Percentiles rank a stretch among this genome's conserved stretches.
Evolutionary conservation across 2,888 invertebrate genomes (phyloP).

Genomic region (Empis livida): DNA sequence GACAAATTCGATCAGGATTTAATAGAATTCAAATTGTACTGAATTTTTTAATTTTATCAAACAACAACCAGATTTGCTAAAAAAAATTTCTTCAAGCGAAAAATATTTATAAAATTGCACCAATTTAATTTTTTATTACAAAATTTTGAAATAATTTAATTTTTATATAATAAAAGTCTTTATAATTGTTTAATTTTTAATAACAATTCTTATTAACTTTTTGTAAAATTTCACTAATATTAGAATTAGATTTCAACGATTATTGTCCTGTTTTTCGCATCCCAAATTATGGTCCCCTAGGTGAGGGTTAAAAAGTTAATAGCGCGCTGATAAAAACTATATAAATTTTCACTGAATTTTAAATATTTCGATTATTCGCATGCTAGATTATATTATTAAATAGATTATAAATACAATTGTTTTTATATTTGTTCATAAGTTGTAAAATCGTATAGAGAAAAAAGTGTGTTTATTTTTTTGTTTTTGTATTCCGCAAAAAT

Average conservation of each 20-base stretch:
- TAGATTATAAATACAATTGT: too few relatives aligned
- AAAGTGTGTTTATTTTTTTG: too few relatives aligned
- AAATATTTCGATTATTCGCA: too few relatives aligned
- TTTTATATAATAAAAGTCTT: background rate
- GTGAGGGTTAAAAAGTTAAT: too few relatives aligned
- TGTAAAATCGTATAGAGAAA: too few relatives aligned
- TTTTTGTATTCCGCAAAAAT: too few relatives aligned
- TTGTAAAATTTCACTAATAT: background rate
- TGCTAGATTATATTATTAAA: too few relatives aligned
- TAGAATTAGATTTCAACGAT: background rate
- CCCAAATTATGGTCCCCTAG: background rate
- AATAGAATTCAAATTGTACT: background rate
- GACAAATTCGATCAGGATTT: background rate
- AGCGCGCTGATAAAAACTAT: too few relatives aligned
- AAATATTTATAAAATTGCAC: background rate
- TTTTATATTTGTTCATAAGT: too few relatives aligned
- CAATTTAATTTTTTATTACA: background rate
- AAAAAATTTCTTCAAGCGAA: background rate
- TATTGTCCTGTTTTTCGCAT: background rate
- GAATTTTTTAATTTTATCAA: background rate
- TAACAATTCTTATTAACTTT: background rate
- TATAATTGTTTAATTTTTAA: background rate
- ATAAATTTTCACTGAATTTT: too few relatives aligned
- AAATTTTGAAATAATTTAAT: background rate
- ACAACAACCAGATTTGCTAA: background rate